These are phyloP conservation scores for Bubalus kerabau DNA, from an alignment of 2,113 vertebrate genomes.

Conservation along the genomic window DNA sequence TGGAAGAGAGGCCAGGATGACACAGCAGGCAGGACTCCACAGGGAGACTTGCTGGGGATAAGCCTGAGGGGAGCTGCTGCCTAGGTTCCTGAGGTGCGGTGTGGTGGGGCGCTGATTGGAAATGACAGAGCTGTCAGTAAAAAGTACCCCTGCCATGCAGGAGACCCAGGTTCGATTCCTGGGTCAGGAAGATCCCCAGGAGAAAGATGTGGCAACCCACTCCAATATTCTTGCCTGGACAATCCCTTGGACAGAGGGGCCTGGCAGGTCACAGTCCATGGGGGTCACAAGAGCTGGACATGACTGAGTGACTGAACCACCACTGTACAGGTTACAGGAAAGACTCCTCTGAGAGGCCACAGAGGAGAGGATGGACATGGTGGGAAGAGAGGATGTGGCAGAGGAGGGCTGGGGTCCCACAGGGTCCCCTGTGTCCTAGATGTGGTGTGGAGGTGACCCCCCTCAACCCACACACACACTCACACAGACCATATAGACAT, in stretches of 20 bases:
- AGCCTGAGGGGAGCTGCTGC: not conserved
- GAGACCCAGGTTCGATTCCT: not conserved
- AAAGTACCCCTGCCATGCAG: not conserved
- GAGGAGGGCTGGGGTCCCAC: not conserved
- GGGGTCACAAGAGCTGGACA: not conserved
- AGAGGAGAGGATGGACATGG: not conserved
- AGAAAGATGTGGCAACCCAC: not conserved
- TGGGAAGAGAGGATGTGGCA: not conserved
- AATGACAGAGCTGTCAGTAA: not conserved
- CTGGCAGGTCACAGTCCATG: not conserved
- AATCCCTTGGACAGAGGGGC: not conserved
- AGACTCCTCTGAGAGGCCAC: not conserved
- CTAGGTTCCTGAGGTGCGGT: fast-evolving
- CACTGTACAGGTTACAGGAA: not conserved
- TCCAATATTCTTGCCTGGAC: not conserved
- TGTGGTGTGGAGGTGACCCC: no score
- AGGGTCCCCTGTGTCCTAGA: not conserved
- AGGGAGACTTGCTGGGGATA: fast-evolving
- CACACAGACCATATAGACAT: not conserved
- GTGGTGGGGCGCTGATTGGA: not conserved
- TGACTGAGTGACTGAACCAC: not conserved
- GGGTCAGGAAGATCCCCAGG: not conserved
- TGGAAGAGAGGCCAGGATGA: not conserved
- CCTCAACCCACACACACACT: not conserved
- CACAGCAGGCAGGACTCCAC: fast-evolving